Base-by-base conservation (phyloP, 1,140 invertebrate species). In the Tetragonula clypearis region DNA sequence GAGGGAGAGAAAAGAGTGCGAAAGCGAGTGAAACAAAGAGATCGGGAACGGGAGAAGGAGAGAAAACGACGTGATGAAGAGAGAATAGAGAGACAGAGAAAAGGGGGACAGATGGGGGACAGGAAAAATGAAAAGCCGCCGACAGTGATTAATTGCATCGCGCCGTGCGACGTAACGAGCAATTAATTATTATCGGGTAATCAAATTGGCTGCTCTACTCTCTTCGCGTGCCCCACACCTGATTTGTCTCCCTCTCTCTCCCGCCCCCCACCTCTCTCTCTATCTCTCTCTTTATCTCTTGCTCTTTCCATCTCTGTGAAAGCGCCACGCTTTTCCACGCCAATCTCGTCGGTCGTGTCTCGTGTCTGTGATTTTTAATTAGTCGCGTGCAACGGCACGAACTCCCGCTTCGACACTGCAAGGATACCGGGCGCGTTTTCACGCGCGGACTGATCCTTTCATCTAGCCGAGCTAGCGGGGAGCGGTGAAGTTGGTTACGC, bases 171-270 rank as follows among this genome's bases (percentile, higher is more conserved):
- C 86, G 83, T 91, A 90, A 91, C 90, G 86, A 91, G 90, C 91
- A 88, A 92, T 92, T 92, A 92, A 92, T 92, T 92, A 92, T 91
- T 91, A 92, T 92, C 90, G 86, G 83, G 72, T 91, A 92, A 92
- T 92, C 91, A 88, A 90, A 91, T 89, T 75, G 87, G 62, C 79
- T 88, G 73, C 74, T 85, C 60, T 68, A 73, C 56, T 66, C 74
- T 66, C 35, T 72, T 49, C 30, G 21, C 55, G 35, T 62, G n/a
- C 26, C 65, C n/a, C 14, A 55, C 23, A 68, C n/a, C n/a, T 26
- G 26, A 35, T 55, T 71, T 23, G 26, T n/a, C 23, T 0, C 14
- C 1, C 19, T 49, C 1, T 15, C 26, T 49, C 23, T n/a, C 30
- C 30, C n/a, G n/a, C n/a, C n/a, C n/a, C n/a, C n/a, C n/a, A n/a